Conservation (phyloP, 2,888 invertebrate genomes). For the Lissonota sp. region DNA sequence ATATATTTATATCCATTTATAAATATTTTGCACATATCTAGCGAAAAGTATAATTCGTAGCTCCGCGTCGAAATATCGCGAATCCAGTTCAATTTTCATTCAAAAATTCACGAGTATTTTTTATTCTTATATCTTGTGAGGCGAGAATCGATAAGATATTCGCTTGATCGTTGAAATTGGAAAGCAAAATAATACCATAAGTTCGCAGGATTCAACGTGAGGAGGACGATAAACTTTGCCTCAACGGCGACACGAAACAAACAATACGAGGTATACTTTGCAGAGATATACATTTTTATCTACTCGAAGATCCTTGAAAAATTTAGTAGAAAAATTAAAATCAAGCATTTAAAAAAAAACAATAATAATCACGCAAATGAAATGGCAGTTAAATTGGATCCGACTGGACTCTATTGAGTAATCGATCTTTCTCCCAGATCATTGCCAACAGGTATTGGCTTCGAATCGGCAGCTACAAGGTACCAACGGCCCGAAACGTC, state of each 20-base stretch:
- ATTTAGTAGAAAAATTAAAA: slow-evolving; percentile 5
- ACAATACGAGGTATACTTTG: slow-evolving; percentile 58
- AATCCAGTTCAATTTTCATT: neutral
- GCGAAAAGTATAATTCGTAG: slow-evolving; percentile 42
- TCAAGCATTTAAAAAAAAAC: neutral
- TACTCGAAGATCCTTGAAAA: slow-evolving; percentile 48
- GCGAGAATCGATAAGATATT: too few species aligned
- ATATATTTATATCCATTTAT: neutral
- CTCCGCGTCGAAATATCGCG: slow-evolving; percentile 49
- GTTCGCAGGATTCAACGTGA: slow-evolving; percentile 41
- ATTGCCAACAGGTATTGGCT: slow-evolving; percentile 42
- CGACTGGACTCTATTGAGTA: slow-evolving; percentile 75
- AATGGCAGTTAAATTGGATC: slow-evolving; percentile 72
- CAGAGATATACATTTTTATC: slow-evolving; percentile 56
- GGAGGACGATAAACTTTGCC: slow-evolving; percentile 23
- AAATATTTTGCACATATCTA: neutral
- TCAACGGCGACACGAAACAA: neutral
- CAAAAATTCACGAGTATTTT: neutral
- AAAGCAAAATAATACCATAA: neutral
- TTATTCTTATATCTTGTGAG: neutral
- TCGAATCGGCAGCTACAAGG: neutral
- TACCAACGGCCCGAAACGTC: neutral
- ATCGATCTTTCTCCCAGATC: slow-evolving; percentile 59
- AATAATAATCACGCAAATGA: slow-evolving; percentile 33
- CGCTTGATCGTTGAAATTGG: neutral